Percentiles rank a stretch among this genome's conserved stretches.
Evolutionary conservation across 2,113 vertebrate genomes (phyloP).

Genomic region (Furnarius figulus): DNA sequence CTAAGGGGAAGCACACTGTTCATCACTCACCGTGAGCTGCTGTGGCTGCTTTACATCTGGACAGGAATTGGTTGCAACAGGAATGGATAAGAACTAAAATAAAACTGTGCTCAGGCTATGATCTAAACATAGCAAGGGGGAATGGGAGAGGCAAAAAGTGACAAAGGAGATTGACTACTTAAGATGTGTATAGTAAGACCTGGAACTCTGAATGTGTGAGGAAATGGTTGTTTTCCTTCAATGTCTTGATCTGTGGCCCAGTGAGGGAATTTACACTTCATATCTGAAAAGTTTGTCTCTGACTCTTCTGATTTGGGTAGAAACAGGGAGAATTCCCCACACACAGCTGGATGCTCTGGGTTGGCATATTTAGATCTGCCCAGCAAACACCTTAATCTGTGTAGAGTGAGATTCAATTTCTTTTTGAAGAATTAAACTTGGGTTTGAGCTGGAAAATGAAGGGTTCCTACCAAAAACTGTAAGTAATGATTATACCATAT

Average conservation of each 20-base stretch:
- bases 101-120: not conserved
- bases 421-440: not conserved
- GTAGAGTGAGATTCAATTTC: not conserved
- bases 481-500: rapidly evolving
- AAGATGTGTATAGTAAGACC: not conserved
- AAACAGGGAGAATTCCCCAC: not conserved
- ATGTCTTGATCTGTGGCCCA: not conserved
- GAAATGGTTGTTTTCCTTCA: not conserved
- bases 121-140: not conserved
- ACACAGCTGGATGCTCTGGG: not conserved
- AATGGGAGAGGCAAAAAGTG: not conserved
- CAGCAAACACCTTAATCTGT: not conserved
- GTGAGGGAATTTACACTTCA: not conserved
- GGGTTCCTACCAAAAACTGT: not conserved
- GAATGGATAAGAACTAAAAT: not conserved
- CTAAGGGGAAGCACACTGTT: not conserved
- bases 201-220: not conserved
- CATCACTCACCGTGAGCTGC: not conserved
- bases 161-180: not conserved
- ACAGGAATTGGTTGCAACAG: not conserved
- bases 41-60: not conserved
- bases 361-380: not conserved
- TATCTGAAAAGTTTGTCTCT: not conserved
- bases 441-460: not conserved
- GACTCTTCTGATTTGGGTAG: not conserved